phyloP scores from a whole-genome alignment of 1,140 invertebrate genomes.

The Mycetomoellerius zeteki region DNA sequence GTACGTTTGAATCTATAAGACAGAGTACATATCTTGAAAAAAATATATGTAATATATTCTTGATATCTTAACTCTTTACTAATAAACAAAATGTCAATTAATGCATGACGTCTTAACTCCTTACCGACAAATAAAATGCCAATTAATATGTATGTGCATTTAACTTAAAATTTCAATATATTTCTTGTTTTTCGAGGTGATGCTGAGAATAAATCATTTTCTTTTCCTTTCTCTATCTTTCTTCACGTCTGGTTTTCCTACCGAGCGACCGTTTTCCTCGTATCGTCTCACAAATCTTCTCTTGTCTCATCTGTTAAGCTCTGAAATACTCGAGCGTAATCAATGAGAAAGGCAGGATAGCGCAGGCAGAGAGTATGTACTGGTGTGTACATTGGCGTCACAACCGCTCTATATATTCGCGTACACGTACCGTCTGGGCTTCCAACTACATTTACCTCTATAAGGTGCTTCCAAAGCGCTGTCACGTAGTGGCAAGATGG shows the following conservation, averaged over 20 bases:
- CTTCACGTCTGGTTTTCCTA: slow-evolving; percentile 21
- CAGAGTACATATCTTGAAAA: background rate
- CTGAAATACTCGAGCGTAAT: slow-evolving; percentile 76
- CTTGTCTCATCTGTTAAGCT: slow-evolving; percentile 76
- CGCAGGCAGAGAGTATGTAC: background rate
- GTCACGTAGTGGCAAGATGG: slow-evolving; percentile 46
- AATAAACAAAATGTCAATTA: background rate
- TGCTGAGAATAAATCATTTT: background rate
- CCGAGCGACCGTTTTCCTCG: slow-evolving; percentile 18
- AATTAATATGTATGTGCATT: background rate
- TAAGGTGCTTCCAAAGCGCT: slow-evolving; percentile 49
- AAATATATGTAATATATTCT: background rate
- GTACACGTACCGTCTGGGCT: slow-evolving; percentile 31
- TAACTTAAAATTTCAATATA: slow-evolving; percentile 7
- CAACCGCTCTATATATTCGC: slow-evolving; percentile 45
- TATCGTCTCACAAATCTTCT: slow-evolving; percentile 76
- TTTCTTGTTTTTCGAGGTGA: background rate
- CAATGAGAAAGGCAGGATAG: slow-evolving; percentile 63
- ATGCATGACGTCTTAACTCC: background rate
- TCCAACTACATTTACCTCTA: slow-evolving; percentile 17
- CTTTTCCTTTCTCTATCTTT: background rate
- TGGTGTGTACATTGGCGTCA: slow-evolving; percentile 51
- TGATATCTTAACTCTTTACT: background rate
- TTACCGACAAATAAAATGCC: background rate
- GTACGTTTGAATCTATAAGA: background rate